These are phyloP conservation scores for Lepidurus packardi DNA, from an alignment of 1,140 invertebrate genomes.

Conservation along the genomic window DNA sequence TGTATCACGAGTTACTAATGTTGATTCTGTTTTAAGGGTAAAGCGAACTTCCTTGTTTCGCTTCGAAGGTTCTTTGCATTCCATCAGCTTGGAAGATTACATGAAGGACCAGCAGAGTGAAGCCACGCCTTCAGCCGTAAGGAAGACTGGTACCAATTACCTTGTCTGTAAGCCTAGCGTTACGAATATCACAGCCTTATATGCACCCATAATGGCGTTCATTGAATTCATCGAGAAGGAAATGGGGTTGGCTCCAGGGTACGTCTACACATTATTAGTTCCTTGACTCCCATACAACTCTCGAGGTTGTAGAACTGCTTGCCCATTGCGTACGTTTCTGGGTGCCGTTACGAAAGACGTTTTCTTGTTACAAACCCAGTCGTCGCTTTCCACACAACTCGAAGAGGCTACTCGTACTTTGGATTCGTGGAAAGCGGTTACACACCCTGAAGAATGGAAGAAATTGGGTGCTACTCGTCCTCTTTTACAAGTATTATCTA, in stretches of 20 bases:
- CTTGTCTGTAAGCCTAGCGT: slow-evolving; percentile 66
- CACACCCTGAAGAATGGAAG: slow-evolving; percentile 59
- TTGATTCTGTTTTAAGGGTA: slow-evolving; percentile 42
- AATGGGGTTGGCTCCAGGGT: slow-evolving; percentile 57
- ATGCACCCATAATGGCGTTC: slow-evolving; percentile 65
- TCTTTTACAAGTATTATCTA: slow-evolving; percentile 57
- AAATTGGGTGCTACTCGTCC: slow-evolving; percentile 57
- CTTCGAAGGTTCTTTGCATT: slow-evolving; percentile 72
- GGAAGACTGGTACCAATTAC: slow-evolving; percentile 38
- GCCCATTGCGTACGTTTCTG: slow-evolving; percentile 65
- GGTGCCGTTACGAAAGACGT: slow-evolving; percentile 68
- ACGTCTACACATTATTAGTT: slow-evolving; percentile 36
- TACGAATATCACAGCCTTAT: slow-evolving; percentile 69
- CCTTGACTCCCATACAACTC: slow-evolving; percentile 35
- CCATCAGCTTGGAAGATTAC: slow-evolving; percentile 60
- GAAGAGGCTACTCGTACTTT: slow-evolving; percentile 63
- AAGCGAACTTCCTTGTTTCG: slow-evolving; percentile 61
- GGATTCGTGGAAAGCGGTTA: slow-evolving; percentile 65
- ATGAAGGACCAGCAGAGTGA: slow-evolving; percentile 50
- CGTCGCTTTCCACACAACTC: slow-evolving; percentile 51
- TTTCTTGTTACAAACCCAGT: slow-evolving; percentile 43
- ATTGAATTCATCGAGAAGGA: slow-evolving; percentile 68
- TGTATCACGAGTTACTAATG: not conserved
- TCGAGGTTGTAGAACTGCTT: slow-evolving; percentile 49
- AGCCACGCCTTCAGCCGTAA: slow-evolving; percentile 31